Evolutionary conservation across 2,888 invertebrate species (phyloP).

Genomic region (Omphaloscelis lunosa): DNA sequence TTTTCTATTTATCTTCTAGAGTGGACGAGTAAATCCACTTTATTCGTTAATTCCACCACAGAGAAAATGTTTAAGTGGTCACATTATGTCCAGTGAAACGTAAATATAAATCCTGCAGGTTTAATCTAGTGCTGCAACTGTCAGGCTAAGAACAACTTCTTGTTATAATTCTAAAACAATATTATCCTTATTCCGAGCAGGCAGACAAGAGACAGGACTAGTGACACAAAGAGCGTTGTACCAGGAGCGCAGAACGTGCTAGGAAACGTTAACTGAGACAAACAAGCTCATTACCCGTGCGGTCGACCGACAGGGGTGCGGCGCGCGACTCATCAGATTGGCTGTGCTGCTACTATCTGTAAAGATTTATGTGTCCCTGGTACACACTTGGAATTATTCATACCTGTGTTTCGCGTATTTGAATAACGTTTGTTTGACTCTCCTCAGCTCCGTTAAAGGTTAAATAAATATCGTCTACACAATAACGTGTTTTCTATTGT

Average conservation of each 20-base stretch:
- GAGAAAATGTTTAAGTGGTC: conserved; percentile 25
- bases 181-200: conserved; percentile 63
- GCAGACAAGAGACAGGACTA: conserved; percentile 62
- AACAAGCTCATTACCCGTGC: conserved; percentile 81
- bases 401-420: conserved; percentile 59
- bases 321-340: conserved; percentile 70
- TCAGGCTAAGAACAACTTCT: conserved; percentile 39
- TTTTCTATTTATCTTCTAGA: conserved; percentile 29
- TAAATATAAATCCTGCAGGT: conserved; percentile 47
- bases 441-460: conserved; percentile 38
- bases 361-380: conserved; percentile 65
- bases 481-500: conserved; percentile 36
- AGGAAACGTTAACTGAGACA: conserved; percentile 80
- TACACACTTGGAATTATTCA: conserved; percentile 63
- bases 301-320: conserved; percentile 72
- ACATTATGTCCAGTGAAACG: conserved; percentile 2
- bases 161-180: conserved; percentile 61
- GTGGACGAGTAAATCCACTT: conserved; percentile 3
- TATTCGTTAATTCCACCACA: conserved; percentile 1
- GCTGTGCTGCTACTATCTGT: conserved; percentile 63
- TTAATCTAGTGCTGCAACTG: conserved; percentile 33
- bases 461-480: conserved; percentile 49
- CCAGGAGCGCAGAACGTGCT: conserved; percentile 74
- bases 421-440: conserved; percentile 49
- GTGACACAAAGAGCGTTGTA: conserved; percentile 70